Evolutionary conservation across 2,113 vertebrate genomes (phyloP).

Genomic region (Pteropus alecto): DNA sequence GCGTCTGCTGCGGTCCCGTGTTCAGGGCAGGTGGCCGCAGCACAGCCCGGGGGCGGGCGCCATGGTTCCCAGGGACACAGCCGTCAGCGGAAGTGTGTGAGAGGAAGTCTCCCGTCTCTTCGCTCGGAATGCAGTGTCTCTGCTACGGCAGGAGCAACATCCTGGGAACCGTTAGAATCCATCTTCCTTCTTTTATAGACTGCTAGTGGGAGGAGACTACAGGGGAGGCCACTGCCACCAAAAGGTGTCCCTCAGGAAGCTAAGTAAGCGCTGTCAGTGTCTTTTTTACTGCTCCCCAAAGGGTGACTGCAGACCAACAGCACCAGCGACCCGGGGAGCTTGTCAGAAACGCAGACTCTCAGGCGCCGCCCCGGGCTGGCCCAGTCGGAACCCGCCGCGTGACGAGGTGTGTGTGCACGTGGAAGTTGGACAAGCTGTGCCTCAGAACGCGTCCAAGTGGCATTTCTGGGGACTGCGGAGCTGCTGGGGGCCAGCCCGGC

Average conservation of each 20-base stretch:
- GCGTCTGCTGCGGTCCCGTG: neutral
- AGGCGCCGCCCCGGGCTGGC: neutral
- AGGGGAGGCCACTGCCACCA: neutral
- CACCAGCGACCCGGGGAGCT: too few species aligned
- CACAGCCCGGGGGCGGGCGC: neutral
- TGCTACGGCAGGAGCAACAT: neutral
- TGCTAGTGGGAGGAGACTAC: neutral
- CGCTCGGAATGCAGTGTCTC: neutral
- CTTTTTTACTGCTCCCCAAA: neutral
- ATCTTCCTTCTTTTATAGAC: neutral
- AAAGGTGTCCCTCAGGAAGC: neutral
- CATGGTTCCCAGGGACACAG: neutral
- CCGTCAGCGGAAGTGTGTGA: neutral
- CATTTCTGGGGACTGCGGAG: neutral
- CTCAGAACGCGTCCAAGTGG: neutral
- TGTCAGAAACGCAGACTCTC: neutral
- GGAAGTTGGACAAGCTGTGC: fast-evolving
- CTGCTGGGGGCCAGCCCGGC: fast-evolving
- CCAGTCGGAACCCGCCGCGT: fast-evolving
- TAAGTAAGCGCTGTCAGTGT: neutral
- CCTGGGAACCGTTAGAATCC: too few species aligned
- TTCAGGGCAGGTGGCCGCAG: neutral
- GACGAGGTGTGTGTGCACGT: neutral
- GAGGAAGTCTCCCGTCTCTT: neutral
- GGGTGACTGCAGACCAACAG: neutral